phyloP scores from a whole-genome alignment of 1,140 invertebrate species.

The Ectropis grisescens region DNA sequence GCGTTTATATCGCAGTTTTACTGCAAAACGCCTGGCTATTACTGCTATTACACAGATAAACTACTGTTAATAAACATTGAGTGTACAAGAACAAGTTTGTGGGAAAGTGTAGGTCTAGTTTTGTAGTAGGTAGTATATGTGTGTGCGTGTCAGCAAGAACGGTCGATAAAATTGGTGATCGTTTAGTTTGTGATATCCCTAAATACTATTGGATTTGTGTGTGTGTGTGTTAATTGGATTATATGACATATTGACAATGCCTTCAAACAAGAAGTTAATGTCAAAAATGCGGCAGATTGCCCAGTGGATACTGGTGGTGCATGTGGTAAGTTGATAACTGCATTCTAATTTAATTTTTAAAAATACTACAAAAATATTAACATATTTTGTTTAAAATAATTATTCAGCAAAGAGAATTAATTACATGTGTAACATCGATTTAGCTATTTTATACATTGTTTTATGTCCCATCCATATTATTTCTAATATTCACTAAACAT shows the following conservation, averaged over 20 bases:
- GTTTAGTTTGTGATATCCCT: constrained; percentile 54
- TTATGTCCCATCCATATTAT: no score
- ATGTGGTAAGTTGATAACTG: constrained; percentile 44
- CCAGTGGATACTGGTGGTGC: constrained; percentile 57
- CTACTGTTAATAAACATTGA: constrained; percentile 31
- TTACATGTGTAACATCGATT: no score
- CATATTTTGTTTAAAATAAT: no score
- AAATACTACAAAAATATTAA: background rate
- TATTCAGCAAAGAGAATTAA: no score
- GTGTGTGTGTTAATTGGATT: constrained; percentile 17
- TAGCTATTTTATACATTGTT: no score
- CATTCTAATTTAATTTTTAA: constrained; percentile 3
- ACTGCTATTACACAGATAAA: constrained; percentile 32
- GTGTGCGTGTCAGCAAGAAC: constrained; percentile 61
- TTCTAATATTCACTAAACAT: no score
- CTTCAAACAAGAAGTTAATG: constrained; percentile 57
- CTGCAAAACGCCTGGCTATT: constrained; percentile 50
- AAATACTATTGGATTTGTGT: constrained; percentile 28
- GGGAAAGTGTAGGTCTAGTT: constrained; percentile 61
- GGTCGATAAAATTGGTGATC: constrained; percentile 58
- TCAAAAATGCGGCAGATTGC: constrained; percentile 56
- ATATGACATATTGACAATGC: constrained; percentile 39
- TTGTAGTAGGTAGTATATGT: constrained; percentile 24
- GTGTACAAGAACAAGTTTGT: constrained; percentile 40
- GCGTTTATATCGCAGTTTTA: constrained; percentile 58